Evolutionary conservation across 2,113 vertebrate genomes (phyloP).

Genomic region (Mus pahari): DNA sequence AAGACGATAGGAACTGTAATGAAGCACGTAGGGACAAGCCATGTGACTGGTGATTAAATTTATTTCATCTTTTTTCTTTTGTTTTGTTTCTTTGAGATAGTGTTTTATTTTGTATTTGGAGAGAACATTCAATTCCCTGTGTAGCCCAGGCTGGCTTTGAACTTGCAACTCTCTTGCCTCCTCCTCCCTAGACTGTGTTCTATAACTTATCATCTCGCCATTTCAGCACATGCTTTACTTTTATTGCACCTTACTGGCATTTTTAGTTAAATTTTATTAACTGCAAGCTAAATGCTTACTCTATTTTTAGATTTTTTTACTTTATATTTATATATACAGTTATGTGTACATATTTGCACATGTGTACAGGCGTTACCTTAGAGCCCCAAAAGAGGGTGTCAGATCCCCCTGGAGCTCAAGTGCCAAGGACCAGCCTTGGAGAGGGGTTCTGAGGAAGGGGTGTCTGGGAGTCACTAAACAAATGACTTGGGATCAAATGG

Average conservation of each 20-base stretch:
- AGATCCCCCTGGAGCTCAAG: background rate
- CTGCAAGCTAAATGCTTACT: background rate
- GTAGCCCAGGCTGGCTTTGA: background rate
- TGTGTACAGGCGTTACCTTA: background rate
- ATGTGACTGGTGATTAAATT: background rate
- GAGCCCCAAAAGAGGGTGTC: background rate
- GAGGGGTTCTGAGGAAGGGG: no score
- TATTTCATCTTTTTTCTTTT: background rate
- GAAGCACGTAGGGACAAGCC: background rate
- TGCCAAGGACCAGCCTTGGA: no score
- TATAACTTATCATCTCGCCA: background rate
- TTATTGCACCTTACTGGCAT: background rate
- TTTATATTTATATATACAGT: background rate
- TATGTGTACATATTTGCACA: background rate
- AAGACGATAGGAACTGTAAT: background rate
- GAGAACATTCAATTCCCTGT: background rate
- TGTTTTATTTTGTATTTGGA: background rate
- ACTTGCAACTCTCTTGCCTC: background rate
- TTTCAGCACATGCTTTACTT: background rate
- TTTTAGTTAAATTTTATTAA: constrained; percentile 8
- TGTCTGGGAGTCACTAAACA: no score
- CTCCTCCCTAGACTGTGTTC: background rate
- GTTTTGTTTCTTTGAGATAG: background rate
- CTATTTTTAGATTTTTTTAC: background rate
- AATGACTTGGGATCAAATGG: no score